These are phyloP conservation scores for Dilophus febrilis DNA, from an alignment of 2,888 invertebrate genomes.

Conservation along the genomic window DNA sequence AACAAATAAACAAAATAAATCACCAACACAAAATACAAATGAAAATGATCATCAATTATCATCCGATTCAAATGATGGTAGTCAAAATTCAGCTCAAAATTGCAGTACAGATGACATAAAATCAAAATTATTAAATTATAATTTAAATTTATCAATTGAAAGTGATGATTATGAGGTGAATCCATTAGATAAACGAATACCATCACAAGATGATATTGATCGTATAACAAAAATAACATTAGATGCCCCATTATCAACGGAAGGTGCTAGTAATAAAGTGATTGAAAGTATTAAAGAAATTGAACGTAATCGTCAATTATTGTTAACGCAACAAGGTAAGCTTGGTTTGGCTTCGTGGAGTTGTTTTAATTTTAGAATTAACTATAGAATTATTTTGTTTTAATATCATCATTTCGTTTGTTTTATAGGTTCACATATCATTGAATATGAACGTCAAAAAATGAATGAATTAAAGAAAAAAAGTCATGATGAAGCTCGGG, in stretches of 20 bases:
- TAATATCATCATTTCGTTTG: background rate
- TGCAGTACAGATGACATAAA: no score
- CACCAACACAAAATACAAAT: background rate
- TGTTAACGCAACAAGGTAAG: conserved; percentile 78
- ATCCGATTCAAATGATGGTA: background rate
- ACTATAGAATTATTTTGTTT: conserved; percentile 1
- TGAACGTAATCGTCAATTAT: conserved; percentile 68
- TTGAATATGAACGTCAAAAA: conserved; percentile 77
- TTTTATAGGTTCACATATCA: conserved; percentile 64
- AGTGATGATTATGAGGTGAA: conserved; percentile 29
- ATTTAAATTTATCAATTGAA: conserved; percentile 27
- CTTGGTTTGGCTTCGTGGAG: background rate
- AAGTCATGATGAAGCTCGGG: conserved; percentile 77
- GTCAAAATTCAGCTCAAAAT: no score
- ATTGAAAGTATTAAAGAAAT: conserved; percentile 78
- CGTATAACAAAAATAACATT: conserved; percentile 77
- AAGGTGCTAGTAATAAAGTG: conserved; percentile 55
- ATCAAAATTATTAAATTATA: conserved; percentile 7
- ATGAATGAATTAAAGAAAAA: conserved; percentile 71
- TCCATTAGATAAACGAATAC: conserved; percentile 33
- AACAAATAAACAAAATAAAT: background rate
- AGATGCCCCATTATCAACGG: conserved; percentile 58
- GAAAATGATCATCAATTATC: background rate
- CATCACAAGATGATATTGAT: conserved; percentile 74
- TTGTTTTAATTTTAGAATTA: background rate